Evolutionary conservation across 2,888 invertebrate genomes (phyloP), one percentile per base, ranked within the genome.

Genomic region (Drosophila incognita): DNA sequence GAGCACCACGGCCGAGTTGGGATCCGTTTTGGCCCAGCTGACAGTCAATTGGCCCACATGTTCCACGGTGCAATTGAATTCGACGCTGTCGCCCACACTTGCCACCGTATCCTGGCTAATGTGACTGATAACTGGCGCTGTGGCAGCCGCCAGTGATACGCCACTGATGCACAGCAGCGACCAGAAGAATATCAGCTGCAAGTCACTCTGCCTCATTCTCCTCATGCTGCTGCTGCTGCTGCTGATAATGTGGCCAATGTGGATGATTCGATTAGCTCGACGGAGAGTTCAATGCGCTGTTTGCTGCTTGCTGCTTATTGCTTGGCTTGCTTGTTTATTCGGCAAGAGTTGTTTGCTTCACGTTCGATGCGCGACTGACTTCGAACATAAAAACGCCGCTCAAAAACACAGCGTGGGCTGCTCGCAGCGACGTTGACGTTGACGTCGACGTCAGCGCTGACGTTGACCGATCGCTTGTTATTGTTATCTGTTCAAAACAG

Each of bases 21-120:
- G 76, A 38, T 89, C 90, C 57, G 87, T 80, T 59, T 93, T 93
- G 38, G 88, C 90, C 93, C 93, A 93, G 52, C 91, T 91, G 4
- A 93, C 92, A 1, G 92, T 83, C 78, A 88, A 84, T 0, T 80
- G 79, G 4, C 90, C 91, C 40, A 91, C 91, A 79, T 93, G 91
- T 65, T 92, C 90, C 60, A 93, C 92, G 0, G 93, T 93, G 75
- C 93, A 93, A 56, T 91, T 92, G 59, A 93, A 91, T 61, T 92
- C 90, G 0, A 92, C 92, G 49, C 85, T 87, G 10, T 93, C 93
- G 29, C 92, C 93, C 36, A 93, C 81, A 35, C 91, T 90, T 63
- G 91, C 92, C 62, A 92, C 92, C 73, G 91, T 80, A 72, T 92
- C 92, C 70, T 87, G 83, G 38, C 89, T 91, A 35, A 92, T 92